These are phyloP conservation scores for Napeogenes sylphis DNA, from an alignment of 2,888 invertebrate genomes.

Conservation along the genomic window DNA sequence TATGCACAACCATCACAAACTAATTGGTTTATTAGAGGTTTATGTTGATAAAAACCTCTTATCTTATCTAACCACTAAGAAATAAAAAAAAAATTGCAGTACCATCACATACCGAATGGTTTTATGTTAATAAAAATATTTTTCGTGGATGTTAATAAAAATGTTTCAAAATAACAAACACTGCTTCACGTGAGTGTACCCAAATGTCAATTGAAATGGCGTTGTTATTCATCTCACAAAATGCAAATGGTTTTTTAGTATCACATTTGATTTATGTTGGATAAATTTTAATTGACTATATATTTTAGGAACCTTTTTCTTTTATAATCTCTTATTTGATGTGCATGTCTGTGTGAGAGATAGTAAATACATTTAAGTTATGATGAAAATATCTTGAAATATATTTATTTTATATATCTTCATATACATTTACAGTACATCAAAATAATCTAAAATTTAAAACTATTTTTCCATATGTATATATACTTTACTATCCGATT, in stretches of 20 bases:
- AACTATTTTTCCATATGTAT: too few relatives aligned
- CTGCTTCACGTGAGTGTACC: slow-evolving; percentile 25
- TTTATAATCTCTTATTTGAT: not conserved
- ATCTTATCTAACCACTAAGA: too few relatives aligned
- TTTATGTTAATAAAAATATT: too few relatives aligned
- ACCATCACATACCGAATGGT: too few relatives aligned
- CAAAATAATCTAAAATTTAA: too few relatives aligned
- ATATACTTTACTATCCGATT: too few relatives aligned
- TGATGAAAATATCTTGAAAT: not conserved
- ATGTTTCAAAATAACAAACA: slow-evolving; percentile 7
- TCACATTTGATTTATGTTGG: slow-evolving; percentile 5
- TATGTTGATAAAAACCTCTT: too few relatives aligned
- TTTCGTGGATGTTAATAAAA: too few relatives aligned
- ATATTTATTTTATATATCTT: not conserved
- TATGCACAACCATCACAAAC: too few relatives aligned
- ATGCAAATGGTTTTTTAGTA: not conserved
- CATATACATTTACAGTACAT: too few relatives aligned
- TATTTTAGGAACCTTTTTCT: not conserved
- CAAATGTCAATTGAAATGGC: slow-evolving; percentile 26
- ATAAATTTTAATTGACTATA: not conserved
- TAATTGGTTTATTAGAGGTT: too few relatives aligned
- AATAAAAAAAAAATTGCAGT: too few relatives aligned
- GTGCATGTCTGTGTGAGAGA: not conserved
- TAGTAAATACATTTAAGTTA: not conserved
- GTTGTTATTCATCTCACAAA: slow-evolving; percentile 15